A percentile compares a stretch with the other conserved stretches of the same genome.
Conservation (phyloP, 2,888 invertebrate species). For the Plutella xylostella region DNA sequence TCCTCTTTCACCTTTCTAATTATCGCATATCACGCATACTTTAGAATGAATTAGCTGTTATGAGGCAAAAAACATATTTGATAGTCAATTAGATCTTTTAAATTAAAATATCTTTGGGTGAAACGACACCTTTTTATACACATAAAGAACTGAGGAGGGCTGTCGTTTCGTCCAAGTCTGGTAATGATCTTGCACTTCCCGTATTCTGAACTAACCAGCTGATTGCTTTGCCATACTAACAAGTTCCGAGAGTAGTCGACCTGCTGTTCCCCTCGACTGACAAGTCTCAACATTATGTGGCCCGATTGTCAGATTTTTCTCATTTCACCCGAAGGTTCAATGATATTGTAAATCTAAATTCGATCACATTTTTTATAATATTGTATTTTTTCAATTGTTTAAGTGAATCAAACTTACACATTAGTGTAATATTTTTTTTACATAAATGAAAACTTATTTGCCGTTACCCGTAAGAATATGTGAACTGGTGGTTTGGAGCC, state of each 20-base stretch:
- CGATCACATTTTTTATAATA: background rate
- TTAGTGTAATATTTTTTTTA: slow-evolving; percentile 4
- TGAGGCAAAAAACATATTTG: slow-evolving; percentile 22
- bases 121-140: too few species aligned
- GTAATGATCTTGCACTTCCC: slow-evolving; percentile 25
- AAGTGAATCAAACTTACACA: slow-evolving; percentile 4
- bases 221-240: slow-evolving; percentile 25
- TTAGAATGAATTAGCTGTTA: slow-evolving; percentile 35
- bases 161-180: background rate
- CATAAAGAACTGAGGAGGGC: too few species aligned
- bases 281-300: slow-evolving; percentile 15
- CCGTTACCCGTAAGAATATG: slow-evolving; percentile 5
- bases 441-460: background rate
- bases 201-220: slow-evolving; percentile 28
- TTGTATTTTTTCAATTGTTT: background rate
- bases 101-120: background rate
- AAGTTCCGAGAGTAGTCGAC: slow-evolving; percentile 2
- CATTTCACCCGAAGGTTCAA: slow-evolving; percentile 35
- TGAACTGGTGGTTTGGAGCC: slow-evolving; percentile 14
- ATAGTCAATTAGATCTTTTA: slow-evolving; percentile 44
- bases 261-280: slow-evolving; percentile 3
- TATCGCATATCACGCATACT: slow-evolving; percentile 55
- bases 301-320: slow-evolving; percentile 31
- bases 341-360: slow-evolving; percentile 7
- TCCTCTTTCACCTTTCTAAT: slow-evolving; percentile 49